Conservation (phyloP, 2,113 vertebrate species). For the Holacanthus passer region DNA sequence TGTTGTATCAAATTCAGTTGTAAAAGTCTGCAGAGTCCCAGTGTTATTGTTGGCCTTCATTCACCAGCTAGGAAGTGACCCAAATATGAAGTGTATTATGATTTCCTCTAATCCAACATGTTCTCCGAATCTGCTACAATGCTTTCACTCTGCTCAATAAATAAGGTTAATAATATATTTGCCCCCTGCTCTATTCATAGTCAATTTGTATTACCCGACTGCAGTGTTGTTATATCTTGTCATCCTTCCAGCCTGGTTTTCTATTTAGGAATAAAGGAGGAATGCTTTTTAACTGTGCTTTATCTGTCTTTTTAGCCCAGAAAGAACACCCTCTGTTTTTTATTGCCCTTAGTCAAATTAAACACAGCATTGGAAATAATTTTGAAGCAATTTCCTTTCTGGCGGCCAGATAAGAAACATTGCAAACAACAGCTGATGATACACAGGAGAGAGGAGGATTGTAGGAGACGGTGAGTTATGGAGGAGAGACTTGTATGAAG, state of each 20-base stretch:
- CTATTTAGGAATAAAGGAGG: neutral
- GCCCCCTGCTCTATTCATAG: neutral
- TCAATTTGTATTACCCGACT: neutral
- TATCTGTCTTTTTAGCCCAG: neutral
- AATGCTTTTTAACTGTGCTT: neutral
- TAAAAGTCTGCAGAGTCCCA: neutral
- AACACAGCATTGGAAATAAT: constrained; percentile 4
- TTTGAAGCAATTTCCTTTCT: constrained; percentile 10
- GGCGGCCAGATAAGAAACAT: constrained; percentile 25
- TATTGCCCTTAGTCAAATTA: neutral
- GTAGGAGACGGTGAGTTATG: neutral
- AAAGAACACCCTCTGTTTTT: constrained; percentile 5
- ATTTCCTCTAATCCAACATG: neutral
- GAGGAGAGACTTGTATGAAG: neutral
- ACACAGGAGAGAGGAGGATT: neutral
- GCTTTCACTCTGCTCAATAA: neutral
- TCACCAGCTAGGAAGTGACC: neutral
- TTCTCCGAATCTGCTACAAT: neutral
- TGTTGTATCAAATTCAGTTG: neutral
- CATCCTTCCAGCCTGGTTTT: neutral
- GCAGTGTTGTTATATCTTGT: rapidly evolving
- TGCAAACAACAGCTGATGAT: constrained; percentile 22
- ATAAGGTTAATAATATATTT: neutral
- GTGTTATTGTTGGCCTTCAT: neutral
- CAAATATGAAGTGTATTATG: neutral